A percentile compares a stretch with the other conserved stretches of the same genome.
phyloP scores from a whole-genome alignment of 2,797 vertebrate species.

The Microctenopoma lineatum region DNA sequence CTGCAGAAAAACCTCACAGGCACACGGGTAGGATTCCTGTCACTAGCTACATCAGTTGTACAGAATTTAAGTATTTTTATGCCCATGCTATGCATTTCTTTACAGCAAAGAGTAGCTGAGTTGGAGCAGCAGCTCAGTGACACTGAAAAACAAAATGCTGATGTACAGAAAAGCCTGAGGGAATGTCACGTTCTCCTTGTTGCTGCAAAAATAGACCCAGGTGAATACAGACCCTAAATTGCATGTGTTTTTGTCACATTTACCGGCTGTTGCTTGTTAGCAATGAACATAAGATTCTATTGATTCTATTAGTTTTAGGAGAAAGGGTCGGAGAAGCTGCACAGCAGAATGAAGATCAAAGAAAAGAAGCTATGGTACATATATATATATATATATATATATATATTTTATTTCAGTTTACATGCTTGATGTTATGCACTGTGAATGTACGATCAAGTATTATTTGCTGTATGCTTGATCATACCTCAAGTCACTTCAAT shows the following conservation, averaged over 20 bases:
- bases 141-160: constrained; percentile 76
- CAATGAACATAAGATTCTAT: constrained; percentile 1
- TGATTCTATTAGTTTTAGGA: constrained; percentile 74
- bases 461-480: background rate
- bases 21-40: constrained; percentile 71
- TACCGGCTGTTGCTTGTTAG: background rate
- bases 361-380: constrained; percentile 79
- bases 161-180: constrained; percentile 73
- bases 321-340: constrained; percentile 68
- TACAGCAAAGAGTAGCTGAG: constrained; percentile 67
- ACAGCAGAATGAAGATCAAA: constrained; percentile 70
- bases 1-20: constrained; percentile 81
- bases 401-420: constrained; percentile 24
- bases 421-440: background rate
- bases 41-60: background rate
- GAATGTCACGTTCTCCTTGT: constrained; percentile 78
- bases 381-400: background rate
- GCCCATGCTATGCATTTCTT: constrained; percentile 1
- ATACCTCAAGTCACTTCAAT: background rate
- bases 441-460: background rate
- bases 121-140: constrained; percentile 68
- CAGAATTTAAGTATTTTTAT: background rate
- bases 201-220: constrained; percentile 79
- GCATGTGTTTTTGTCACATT: background rate
- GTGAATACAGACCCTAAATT: constrained; percentile 43